phyloP scores from a whole-genome alignment of 2,797 vertebrate species.

The Tinamus major region DNA sequence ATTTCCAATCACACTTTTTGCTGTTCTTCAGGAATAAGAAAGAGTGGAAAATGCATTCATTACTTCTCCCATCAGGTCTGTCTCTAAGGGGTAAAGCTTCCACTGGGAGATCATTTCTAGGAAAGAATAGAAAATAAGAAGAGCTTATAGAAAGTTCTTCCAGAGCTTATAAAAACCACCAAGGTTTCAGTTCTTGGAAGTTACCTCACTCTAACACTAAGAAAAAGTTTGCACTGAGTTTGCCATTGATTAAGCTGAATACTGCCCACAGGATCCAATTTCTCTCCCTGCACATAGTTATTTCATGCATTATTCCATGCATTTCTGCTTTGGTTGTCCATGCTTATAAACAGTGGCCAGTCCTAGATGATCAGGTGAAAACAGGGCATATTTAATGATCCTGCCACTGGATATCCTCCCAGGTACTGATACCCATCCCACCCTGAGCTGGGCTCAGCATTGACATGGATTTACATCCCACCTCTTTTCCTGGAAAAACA shows the following conservation, averaged over 20 bases:
- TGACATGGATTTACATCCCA: neutral
- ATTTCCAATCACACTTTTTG: neutral
- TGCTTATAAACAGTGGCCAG: neutral
- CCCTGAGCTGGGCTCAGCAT: too few species aligned
- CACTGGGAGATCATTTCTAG: neutral
- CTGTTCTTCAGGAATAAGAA: neutral
- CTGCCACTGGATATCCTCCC: neutral
- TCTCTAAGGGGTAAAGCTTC: too few species aligned
- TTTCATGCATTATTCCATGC: neutral
- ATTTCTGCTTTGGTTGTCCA: neutral
- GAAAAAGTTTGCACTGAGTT: fast-evolving
- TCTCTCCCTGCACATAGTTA: too few species aligned
- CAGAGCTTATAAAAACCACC: neutral
- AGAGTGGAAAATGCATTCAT: neutral
- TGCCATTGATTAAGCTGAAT: neutral
- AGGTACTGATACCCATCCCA: too few species aligned
- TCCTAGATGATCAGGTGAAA: neutral
- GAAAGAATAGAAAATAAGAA: neutral
- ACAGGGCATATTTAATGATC: neutral
- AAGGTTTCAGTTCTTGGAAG: neutral
- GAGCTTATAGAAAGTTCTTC: neutral
- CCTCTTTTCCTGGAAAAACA: neutral
- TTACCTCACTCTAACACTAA: neutral
- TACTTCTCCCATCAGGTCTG: neutral
- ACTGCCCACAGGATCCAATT: neutral